Conservation (phyloP, 2,113 vertebrate genomes). For the Sterrhoptilus dennistouni region DNA sequence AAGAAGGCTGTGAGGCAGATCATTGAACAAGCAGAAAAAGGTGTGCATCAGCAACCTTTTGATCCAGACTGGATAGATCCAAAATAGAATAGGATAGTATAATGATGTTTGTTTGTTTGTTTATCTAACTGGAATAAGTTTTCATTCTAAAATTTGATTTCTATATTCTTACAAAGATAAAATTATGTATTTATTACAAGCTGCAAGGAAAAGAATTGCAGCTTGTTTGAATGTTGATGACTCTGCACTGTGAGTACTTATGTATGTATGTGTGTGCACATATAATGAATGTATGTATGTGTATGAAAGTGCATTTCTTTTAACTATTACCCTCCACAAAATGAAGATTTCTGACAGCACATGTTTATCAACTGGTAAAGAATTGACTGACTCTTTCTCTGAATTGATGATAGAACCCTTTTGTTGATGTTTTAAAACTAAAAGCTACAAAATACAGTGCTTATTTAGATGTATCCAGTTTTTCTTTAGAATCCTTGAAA, state of each 20-base stretch:
- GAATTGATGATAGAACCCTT: neutral
- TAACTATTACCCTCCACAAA: neutral
- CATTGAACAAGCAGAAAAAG: slow-evolving; percentile 94
- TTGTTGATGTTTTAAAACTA: neutral
- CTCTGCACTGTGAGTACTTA: neutral
- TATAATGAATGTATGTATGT: neutral
- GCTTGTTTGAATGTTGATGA: neutral
- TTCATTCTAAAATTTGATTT: neutral
- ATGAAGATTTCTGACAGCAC: neutral
- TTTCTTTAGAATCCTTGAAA: neutral
- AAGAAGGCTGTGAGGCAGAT: slow-evolving; percentile 96
- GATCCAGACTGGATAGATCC: neutral
- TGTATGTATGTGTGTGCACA: neutral
- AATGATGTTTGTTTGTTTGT: neutral
- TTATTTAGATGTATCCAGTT: neutral
- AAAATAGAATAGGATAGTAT: neutral
- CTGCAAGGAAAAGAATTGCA: neutral
- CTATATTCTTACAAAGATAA: neutral
- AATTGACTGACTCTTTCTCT: neutral
- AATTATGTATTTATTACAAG: neutral
- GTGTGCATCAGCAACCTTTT: slow-evolving; percentile 55
- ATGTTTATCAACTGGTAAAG: neutral
- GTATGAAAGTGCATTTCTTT: neutral
- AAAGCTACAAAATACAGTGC: neutral
- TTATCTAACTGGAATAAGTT: neutral